phyloP scores from a whole-genome alignment of 2,888 invertebrate species.

The Dasysyrphus albostriatus region DNA sequence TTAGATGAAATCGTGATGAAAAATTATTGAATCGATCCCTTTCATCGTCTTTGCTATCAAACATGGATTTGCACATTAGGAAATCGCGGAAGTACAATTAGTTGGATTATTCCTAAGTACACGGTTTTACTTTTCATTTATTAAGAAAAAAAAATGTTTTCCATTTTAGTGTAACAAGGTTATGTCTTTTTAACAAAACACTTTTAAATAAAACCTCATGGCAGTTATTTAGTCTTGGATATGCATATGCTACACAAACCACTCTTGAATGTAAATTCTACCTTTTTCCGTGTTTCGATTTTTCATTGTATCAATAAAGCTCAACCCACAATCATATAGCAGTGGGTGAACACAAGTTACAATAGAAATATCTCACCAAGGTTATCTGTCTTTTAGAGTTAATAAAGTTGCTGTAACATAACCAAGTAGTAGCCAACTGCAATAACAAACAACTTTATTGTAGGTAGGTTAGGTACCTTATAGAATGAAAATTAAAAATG shows the following conservation, averaged over 20 bases:
- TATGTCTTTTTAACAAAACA: neutral
- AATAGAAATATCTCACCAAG: constrained; percentile 8
- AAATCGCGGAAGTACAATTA: too few species aligned
- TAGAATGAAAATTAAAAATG: neutral
- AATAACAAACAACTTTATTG: neutral
- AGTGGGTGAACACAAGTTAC: neutral
- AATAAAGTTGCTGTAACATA: neutral
- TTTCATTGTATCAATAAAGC: neutral
- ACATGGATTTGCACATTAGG: too few species aligned
- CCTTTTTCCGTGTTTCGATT: neutral
- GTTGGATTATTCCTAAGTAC: too few species aligned
- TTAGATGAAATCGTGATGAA: too few species aligned
- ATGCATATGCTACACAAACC: neutral
- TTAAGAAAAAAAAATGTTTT: too few species aligned
- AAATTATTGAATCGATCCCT: too few species aligned
- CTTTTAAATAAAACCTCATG: neutral
- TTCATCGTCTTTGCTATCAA: too few species aligned
- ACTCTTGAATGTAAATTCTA: neutral
- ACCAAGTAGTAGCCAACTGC: neutral
- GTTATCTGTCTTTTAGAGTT: neutral
- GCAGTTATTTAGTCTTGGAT: neutral
- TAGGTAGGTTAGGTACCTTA: neutral
- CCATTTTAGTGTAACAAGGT: neutral
- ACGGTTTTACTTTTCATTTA: too few species aligned
- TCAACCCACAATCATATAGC: constrained; percentile 1